phyloP scores from a whole-genome alignment of 2,797 vertebrate genomes.

The Cryptoblepharus egeriae region DNA sequence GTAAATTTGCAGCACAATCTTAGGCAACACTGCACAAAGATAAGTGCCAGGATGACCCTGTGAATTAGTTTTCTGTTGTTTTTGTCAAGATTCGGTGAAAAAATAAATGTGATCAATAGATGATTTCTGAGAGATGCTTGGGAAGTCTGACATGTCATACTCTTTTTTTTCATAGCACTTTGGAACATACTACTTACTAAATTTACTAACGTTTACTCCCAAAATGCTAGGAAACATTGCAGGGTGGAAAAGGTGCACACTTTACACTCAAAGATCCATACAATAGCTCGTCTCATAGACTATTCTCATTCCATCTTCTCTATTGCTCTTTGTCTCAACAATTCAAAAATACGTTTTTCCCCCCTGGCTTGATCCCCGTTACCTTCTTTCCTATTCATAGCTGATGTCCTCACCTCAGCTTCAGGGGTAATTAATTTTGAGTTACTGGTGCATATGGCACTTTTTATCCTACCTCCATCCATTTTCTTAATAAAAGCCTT shows the following conservation, averaged over 20 bases:
- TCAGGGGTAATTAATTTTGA: conserved; percentile 14
- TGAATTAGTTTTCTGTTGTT: no score
- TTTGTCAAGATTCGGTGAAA: no score
- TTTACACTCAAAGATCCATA: neutral
- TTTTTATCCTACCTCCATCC: neutral
- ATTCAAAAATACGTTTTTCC: neutral
- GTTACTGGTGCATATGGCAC: neutral
- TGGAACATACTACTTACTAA: no score
- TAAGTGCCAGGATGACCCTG: no score
- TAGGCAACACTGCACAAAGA: no score
- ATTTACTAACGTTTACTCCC: neutral
- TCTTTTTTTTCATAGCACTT: neutral
- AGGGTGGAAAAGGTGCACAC: neutral
- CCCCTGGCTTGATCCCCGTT: neutral
- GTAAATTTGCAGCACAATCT: no score
- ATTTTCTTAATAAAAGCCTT: conserved; percentile 29
- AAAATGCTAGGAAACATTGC: neutral
- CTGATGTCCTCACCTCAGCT: neutral
- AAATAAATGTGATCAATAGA: no score
- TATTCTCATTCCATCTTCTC: neutral
- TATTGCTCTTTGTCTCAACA: neutral
- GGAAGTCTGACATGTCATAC: neutral
- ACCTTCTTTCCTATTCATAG: neutral
- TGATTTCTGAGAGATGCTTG: neutral
- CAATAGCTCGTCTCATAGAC: neutral